Percentiles rank a stretch among this genome's conserved stretches.
Evolutionary conservation across 2,888 invertebrate species (phyloP).

Genomic region (Halocaridina rubra): DNA sequence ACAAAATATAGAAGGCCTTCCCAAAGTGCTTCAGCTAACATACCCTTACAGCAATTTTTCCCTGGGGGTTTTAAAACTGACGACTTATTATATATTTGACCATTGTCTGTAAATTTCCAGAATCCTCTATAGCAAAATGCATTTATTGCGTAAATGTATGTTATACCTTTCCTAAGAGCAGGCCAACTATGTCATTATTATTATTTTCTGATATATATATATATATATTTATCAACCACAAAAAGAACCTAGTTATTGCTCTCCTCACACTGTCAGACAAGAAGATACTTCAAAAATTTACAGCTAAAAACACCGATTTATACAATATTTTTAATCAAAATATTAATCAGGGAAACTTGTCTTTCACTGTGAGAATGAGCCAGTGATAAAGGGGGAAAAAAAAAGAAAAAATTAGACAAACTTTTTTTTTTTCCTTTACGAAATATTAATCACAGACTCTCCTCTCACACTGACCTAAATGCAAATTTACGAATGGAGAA

Average conservation of each 20-base stretch:
- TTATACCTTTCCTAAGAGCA: background rate
- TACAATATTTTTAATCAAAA: slow-evolving; percentile 35
- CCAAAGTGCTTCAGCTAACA: slow-evolving; percentile 14
- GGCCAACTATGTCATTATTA: slow-evolving; percentile 31
- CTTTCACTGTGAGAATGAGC: slow-evolving; percentile 41
- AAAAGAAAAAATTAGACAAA: slow-evolving; percentile 18
- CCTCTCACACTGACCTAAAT: slow-evolving; percentile 38
- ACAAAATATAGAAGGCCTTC: slow-evolving; percentile 38
- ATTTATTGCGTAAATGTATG: background rate
- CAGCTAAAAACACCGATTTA: slow-evolving; percentile 38
- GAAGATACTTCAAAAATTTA: slow-evolving; percentile 48
- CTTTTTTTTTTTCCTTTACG: slow-evolving; percentile 13
- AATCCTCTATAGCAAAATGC: too few species aligned
- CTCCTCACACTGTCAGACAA: slow-evolving; percentile 49
- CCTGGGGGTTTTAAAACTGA: background rate
- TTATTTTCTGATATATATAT: background rate
- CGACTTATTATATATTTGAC: too few species aligned
- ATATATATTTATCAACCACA: slow-evolving; percentile 36
- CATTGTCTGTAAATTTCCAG: too few species aligned
- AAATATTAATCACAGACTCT: slow-evolving; percentile 32
- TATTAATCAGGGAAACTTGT: slow-evolving; percentile 33
- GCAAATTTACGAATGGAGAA: slow-evolving; percentile 16
- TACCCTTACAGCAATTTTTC: background rate
- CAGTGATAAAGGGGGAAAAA: slow-evolving; percentile 14
- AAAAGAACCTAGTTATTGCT: slow-evolving; percentile 32